These are phyloP conservation scores for Montipora efflorescens DNA, from an alignment of 64 coral and sea anemone genomes.

Conservation along the genomic window DNA sequence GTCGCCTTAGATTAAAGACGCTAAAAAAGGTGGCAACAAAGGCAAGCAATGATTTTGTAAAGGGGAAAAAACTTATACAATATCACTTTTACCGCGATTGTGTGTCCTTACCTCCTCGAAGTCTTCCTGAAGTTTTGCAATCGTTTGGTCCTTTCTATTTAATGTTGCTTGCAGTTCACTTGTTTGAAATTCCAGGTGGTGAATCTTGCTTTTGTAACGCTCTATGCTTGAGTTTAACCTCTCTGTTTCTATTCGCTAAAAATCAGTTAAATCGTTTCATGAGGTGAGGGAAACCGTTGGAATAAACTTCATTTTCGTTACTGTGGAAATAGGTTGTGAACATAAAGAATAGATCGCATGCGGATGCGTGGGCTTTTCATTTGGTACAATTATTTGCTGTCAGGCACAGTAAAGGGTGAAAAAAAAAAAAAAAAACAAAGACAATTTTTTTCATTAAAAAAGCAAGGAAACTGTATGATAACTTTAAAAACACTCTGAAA, in stretches of 20 bases:
- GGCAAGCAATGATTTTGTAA: no score
- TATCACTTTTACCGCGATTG: no score
- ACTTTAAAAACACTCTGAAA: no score
- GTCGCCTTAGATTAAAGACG: no score
- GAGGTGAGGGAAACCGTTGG: not conserved
- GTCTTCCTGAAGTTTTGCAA: slow-evolving; percentile 51
- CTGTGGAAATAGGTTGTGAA: not conserved
- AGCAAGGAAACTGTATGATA: no score
- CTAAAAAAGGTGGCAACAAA: no score
- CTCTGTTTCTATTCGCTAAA: slow-evolving; percentile 48
- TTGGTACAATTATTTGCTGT: not conserved
- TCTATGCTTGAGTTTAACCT: slow-evolving; percentile 30
- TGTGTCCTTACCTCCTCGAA: slow-evolving; percentile 30
- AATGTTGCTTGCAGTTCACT: slow-evolving; percentile 60
- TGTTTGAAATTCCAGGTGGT: slow-evolving; percentile 63
- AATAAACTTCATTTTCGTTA: not conserved
- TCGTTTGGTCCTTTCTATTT: slow-evolving; percentile 42
- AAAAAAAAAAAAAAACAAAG: no score
- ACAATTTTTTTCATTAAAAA: no score
- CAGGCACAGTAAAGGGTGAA: no score
- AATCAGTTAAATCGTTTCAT: not conserved
- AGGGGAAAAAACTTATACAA: no score
- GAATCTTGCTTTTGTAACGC: slow-evolving; percentile 57
- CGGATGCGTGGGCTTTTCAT: not conserved
- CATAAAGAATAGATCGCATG: not conserved